phyloP scores from a whole-genome alignment of 2,113 vertebrate species.

The Megaceryle torquata region DNA sequence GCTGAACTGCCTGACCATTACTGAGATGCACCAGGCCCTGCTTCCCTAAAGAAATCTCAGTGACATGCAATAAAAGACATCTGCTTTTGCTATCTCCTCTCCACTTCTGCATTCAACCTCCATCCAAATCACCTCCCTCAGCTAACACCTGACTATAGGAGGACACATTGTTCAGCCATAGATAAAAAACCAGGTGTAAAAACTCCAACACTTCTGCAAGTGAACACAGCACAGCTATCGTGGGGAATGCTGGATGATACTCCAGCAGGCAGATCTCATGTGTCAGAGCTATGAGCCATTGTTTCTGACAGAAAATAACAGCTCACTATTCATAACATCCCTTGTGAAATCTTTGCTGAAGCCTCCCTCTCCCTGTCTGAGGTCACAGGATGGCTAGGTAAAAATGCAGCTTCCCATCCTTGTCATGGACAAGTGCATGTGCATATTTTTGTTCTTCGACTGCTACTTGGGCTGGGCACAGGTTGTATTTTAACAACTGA shows the following conservation, averaged over 20 bases:
- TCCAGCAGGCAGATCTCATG: background rate
- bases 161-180: background rate
- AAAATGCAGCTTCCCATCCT: background rate
- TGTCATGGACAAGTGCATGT: rapidly evolving
- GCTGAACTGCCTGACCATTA: background rate
- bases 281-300: background rate
- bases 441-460: background rate
- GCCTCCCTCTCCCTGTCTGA: background rate
- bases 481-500: background rate
- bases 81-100: background rate
- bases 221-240: background rate
- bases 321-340: background rate
- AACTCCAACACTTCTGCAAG: background rate
- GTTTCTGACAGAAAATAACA: background rate
- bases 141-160: background rate
- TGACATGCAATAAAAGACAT: background rate
- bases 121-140: background rate
- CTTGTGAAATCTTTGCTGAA: background rate
- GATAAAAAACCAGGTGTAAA: background rate
- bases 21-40: background rate
- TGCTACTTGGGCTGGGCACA: background rate
- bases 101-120: background rate
- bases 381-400: background rate
- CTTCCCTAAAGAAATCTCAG: background rate
- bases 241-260: background rate